Evolutionary conservation across 2,888 invertebrate genomes (phyloP).

Genomic region (Actias luna): DNA sequence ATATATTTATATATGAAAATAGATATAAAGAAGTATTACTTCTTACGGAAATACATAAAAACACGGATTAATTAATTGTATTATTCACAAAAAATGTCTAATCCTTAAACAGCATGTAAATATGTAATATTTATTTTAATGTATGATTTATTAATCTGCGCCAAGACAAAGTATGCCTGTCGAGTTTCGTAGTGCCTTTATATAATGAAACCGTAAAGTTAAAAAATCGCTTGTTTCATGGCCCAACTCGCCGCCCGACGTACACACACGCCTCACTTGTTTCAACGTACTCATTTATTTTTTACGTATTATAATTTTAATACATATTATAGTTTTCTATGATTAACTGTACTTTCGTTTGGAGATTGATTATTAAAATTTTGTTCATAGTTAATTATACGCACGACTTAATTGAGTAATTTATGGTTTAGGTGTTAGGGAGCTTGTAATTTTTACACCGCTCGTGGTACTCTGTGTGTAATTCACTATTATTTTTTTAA

Average conservation of each 20-base stretch:
- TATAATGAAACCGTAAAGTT: no score
- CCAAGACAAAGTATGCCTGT: no score
- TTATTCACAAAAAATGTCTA: no score
- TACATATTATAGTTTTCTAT: slow-evolving; percentile 52
- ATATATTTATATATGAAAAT: no score
- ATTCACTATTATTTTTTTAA: slow-evolving; percentile 22
- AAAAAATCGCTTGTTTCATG: slow-evolving; percentile 33
- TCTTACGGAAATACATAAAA: no score
- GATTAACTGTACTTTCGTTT: slow-evolving; percentile 73
- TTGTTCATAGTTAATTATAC: slow-evolving; percentile 67
- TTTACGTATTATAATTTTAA: slow-evolving; percentile 51
- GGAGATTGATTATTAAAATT: slow-evolving; percentile 75
- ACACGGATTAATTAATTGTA: no score
- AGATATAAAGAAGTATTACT: no score
- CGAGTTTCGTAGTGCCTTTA: no score
- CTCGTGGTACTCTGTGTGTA: slow-evolving; percentile 12
- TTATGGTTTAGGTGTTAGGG: slow-evolving; percentile 35
- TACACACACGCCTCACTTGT: slow-evolving; percentile 62
- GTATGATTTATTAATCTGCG: no score
- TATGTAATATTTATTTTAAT: no score
- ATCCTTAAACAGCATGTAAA: no score
- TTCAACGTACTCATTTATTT: slow-evolving; percentile 71
- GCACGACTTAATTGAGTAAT: slow-evolving; percentile 69
- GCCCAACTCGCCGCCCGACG: slow-evolving; percentile 43
- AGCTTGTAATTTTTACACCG: slow-evolving; percentile 25